Evolutionary conservation across 2,797 vertebrate species (phyloP).

Genomic region (Setipinna tenuifilis): DNA sequence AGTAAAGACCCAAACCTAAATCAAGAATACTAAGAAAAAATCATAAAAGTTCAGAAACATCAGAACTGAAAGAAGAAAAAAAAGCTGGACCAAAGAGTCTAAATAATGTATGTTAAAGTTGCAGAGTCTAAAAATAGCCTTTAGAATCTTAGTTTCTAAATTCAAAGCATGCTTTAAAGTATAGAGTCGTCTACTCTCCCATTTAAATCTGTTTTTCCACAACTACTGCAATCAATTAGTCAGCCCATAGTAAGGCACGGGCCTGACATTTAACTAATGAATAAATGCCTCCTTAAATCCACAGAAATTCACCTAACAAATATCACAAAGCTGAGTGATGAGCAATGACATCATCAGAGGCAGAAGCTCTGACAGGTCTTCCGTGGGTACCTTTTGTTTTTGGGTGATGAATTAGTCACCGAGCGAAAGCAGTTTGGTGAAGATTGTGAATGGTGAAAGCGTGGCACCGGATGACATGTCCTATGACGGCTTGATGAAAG

Average conservation of each 20-base stretch:
- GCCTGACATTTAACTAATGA: constrained; percentile 39
- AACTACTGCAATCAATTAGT: constrained; percentile 49
- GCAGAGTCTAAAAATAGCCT: constrained; percentile 57
- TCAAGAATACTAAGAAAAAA: constrained; percentile 14
- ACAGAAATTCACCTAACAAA: neutral
- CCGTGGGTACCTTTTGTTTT: neutral
- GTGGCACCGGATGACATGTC: neutral
- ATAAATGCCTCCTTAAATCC: neutral
- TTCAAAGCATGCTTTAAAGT: constrained; percentile 42
- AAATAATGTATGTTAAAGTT: constrained; percentile 59
- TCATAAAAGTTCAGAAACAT: constrained; percentile 51
- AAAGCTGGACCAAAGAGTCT: constrained; percentile 50
- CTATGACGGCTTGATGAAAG: constrained; percentile 42
- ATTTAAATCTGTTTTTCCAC: constrained; percentile 45
- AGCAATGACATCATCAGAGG: neutral
- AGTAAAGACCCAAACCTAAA: constrained; percentile 46
- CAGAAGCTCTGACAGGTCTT: neutral
- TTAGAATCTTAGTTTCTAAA: constrained; percentile 50
- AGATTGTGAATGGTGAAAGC: neutral
- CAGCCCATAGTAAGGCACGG: constrained; percentile 39
- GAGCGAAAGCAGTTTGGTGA: neutral
- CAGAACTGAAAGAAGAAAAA: constrained; percentile 24
- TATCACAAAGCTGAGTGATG: neutral
- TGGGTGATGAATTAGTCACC: neutral
- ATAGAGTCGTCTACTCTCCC: constrained; percentile 34